Percentiles rank a stretch among this genome's conserved stretches.
These are phyloP conservation scores for Wiebesia pumilae DNA, from an alignment of 1,140 invertebrate species.

Conservation along the genomic window DNA sequence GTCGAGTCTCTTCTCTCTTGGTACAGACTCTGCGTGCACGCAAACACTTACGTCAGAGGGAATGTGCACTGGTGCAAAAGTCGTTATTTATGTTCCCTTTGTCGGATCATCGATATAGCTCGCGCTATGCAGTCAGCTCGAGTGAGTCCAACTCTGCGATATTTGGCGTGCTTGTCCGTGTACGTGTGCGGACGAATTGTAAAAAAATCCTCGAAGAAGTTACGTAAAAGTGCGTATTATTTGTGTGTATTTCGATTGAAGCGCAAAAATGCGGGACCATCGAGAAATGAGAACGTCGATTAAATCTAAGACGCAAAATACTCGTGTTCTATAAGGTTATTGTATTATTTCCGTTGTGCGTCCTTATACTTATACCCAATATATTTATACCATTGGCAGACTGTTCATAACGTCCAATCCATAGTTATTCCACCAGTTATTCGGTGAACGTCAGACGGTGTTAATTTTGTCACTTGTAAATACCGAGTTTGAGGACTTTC, in stretches of 20 bases:
- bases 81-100: conserved; percentile 69
- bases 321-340: neutral
- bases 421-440: too few species aligned
- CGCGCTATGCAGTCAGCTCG: neutral
- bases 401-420: too few species aligned
- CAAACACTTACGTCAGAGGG: conserved; percentile 46
- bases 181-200: neutral
- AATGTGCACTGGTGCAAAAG: conserved; percentile 57
- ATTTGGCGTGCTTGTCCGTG: neutral
- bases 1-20: neutral
- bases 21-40: conserved; percentile 14
- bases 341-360: neutral
- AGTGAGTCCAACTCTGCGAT: neutral
- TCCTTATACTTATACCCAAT: neutral
- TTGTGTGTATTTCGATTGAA: neutral
- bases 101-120: conserved; percentile 65
- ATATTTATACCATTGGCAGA: too few species aligned
- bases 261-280: neutral
- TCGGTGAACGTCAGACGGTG: neutral
- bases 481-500: neutral
- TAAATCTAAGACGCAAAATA: neutral
- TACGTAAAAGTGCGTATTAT: conserved; percentile 24
- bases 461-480: neutral
- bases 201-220: neutral
- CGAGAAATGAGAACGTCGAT: conserved; percentile 1